These are phyloP conservation scores for Dicranocentrus wangi DNA, from an alignment of 2,888 invertebrate species.

Conservation along the genomic window DNA sequence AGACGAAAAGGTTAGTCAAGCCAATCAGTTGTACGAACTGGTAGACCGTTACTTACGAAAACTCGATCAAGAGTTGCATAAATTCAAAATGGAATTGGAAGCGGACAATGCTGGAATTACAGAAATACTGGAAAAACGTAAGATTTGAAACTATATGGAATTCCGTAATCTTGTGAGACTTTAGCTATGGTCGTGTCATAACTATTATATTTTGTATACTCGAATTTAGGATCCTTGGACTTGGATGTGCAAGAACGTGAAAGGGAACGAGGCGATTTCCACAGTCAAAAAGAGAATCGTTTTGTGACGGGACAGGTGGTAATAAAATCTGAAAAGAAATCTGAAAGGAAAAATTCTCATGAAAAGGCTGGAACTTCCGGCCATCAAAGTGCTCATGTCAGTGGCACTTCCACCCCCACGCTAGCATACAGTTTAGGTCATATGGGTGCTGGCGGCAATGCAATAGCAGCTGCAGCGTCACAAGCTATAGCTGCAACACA, in stretches of 20 bases:
- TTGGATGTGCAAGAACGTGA: slow-evolving; percentile 80
- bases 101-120: slow-evolving; percentile 99
- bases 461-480: slow-evolving; percentile 94
- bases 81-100: slow-evolving; percentile 98
- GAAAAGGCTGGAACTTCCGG: slow-evolving; percentile 65
- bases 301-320: slow-evolving; percentile 44
- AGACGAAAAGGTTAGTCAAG: slow-evolving; percentile 95
- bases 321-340: slow-evolving; percentile 71
- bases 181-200: background rate
- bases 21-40: slow-evolving; percentile 94
- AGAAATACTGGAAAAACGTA: slow-evolving; percentile 90
- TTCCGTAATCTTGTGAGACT: background rate
- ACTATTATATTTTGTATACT: slow-evolving; percentile 16
- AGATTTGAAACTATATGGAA: slow-evolving; percentile 37
- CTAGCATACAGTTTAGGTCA: slow-evolving; percentile 80
- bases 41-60: slow-evolving; percentile 93
- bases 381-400: slow-evolving; percentile 22
- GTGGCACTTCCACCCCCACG: slow-evolving; percentile 59
- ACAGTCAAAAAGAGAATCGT: slow-evolving; percentile 87
- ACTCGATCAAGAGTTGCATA: slow-evolving; percentile 91
- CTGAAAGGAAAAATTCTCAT: slow-evolving; percentile 71
- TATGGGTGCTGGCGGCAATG: slow-evolving; percentile 88
- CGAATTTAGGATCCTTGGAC: slow-evolving; percentile 89
- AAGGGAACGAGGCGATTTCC: slow-evolving; percentile 76
- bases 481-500: slow-evolving; percentile 97